Percentiles rank a stretch among this genome's conserved stretches.
These are phyloP conservation scores for Osmerus mordax DNA, from an alignment of 2,113 vertebrate species.

Conservation along the genomic window DNA sequence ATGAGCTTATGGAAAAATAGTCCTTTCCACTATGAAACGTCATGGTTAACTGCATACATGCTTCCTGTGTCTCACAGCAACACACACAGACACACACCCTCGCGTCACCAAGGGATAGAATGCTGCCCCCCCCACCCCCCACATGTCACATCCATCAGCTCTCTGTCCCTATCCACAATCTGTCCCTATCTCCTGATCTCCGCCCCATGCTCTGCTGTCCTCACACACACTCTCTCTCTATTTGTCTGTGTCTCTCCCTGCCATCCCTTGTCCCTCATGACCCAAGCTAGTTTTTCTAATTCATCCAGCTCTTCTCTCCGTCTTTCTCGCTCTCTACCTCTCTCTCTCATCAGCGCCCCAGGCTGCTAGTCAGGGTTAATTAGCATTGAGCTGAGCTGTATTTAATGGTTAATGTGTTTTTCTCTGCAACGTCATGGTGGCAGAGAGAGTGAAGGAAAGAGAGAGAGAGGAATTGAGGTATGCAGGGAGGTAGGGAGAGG, in stretches of 20 bases:
- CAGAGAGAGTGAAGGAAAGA: neutral
- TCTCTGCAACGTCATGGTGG: conserved; percentile 22
- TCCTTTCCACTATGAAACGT: conserved; percentile 35
- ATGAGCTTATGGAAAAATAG: conserved; percentile 54
- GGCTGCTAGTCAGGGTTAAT: conserved; percentile 63
- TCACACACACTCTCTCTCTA: conserved; percentile 23
- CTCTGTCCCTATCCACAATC: neutral
- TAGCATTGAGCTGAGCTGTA: conserved; percentile 52
- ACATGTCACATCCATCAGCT: neutral
- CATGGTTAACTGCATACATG: conserved; percentile 17
- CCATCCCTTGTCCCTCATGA: neutral
- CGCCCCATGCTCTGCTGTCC: neutral
- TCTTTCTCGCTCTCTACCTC: neutral
- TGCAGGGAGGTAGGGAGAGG: conserved; percentile 3
- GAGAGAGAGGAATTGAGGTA: conserved; percentile 41
- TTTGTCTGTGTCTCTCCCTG: conserved; percentile 22
- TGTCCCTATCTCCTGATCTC: neutral
- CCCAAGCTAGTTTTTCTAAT: too few species aligned
- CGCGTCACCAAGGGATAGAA: neutral
- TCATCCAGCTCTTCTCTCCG: neutral
- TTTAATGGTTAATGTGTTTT: conserved; percentile 66
- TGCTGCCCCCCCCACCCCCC: neutral
- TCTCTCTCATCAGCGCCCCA: conserved; percentile 28
- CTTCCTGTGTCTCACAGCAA: neutral
- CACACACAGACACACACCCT: conserved; percentile 9